These are phyloP conservation scores for Catagonus wagneri DNA, from an alignment of 2,113 vertebrate species.

Conservation along the genomic window DNA sequence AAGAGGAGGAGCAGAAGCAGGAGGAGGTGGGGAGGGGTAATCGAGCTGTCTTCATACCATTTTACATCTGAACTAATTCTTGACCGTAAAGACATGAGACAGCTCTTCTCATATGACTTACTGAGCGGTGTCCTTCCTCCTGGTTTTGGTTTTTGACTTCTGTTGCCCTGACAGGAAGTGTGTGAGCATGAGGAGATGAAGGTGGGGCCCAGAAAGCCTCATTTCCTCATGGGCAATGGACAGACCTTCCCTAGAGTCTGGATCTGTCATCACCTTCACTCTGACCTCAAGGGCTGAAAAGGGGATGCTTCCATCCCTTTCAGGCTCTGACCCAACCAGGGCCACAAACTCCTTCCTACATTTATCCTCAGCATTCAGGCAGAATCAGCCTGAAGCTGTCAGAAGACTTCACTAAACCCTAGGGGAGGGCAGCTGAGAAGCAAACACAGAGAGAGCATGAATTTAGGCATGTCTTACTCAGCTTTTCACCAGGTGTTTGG, in stretches of 20 bases:
- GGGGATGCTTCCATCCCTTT: background rate
- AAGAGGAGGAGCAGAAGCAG: background rate
- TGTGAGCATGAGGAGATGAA: background rate
- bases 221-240: background rate
- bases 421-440: background rate
- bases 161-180: background rate
- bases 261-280: background rate
- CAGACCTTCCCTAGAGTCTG: background rate
- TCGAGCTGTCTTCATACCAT: background rate
- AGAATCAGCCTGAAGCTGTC: background rate
- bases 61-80: background rate
- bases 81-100: rapidly evolving
- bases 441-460: background rate
- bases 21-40: background rate
- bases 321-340: background rate
- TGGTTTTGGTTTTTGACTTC: background rate
- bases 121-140: background rate
- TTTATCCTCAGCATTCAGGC: background rate
- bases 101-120: background rate
- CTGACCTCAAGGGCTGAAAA: background rate
- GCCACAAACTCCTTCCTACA: background rate
- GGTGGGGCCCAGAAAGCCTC: background rate
- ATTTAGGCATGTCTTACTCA: background rate
- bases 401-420: background rate
- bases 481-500: background rate